phyloP scores from a whole-genome alignment of 2,888 invertebrate genomes.

The Brachyptera putata region DNA sequence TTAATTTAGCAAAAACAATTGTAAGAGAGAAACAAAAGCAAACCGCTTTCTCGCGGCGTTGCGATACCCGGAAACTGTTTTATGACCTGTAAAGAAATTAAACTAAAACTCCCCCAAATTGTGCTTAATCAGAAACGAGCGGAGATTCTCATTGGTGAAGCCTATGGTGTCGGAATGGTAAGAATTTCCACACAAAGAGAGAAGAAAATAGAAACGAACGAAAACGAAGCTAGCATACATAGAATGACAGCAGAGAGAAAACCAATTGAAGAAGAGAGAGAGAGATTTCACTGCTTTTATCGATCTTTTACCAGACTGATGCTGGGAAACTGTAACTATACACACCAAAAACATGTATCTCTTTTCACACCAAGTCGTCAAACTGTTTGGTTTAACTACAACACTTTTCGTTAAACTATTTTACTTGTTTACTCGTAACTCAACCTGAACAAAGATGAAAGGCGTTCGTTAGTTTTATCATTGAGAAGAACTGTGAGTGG shows the following conservation, averaged over 20 bases:
- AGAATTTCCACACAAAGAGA: slow-evolving; percentile 17
- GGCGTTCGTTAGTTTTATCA: too few relatives aligned
- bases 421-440: too few relatives aligned
- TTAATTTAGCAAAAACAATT: too few relatives aligned
- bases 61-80: not conserved
- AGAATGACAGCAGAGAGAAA: slow-evolving; percentile 10
- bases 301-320: not conserved
- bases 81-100: not conserved
- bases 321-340: not conserved
- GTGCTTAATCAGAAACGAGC: slow-evolving; percentile 3
- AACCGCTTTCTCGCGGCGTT: not conserved
- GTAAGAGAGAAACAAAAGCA: too few relatives aligned
- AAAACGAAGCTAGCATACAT: not conserved
- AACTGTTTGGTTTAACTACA: too few relatives aligned
- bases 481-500: too few relatives aligned
- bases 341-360: not conserved
- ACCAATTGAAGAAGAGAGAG: not conserved
- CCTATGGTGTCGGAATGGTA: slow-evolving; percentile 17
- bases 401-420: too few relatives aligned
- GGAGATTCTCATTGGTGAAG: not conserved
- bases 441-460: too few relatives aligned
- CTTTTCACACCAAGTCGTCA: too few relatives aligned
- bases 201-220: slow-evolving; percentile 5
- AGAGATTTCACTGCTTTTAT: slow-evolving; percentile 6
- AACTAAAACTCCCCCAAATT: not conserved